These are phyloP conservation scores for Lipotes vexillifer DNA, from an alignment of 2,113 vertebrate genomes.

Conservation along the genomic window DNA sequence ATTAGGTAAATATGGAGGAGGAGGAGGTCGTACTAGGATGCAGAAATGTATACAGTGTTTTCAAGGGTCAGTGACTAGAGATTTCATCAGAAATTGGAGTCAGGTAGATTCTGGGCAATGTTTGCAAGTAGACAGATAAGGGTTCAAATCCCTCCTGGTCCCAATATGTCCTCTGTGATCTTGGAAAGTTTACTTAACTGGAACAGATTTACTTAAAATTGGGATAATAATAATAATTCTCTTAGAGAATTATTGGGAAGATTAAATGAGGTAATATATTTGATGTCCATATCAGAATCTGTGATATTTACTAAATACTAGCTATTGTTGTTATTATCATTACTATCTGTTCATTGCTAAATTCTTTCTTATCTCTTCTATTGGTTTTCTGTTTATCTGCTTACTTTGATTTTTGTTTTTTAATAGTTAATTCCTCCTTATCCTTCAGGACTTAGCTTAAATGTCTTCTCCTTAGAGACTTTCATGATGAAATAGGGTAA, in stretches of 20 bases:
- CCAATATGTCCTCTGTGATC: neutral
- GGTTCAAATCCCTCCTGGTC: neutral
- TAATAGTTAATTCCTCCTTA: neutral
- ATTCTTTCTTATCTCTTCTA: neutral
- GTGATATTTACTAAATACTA: neutral
- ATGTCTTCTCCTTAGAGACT: neutral
- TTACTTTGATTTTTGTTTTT: neutral
- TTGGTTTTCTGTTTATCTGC: neutral
- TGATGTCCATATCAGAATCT: neutral
- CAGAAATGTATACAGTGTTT: neutral
- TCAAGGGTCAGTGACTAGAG: neutral
- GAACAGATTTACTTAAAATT: neutral
- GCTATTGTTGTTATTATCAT: neutral
- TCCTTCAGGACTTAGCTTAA: neutral
- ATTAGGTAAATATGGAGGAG: neutral
- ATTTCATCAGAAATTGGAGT: neutral
- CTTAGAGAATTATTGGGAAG: neutral
- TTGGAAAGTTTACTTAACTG: neutral
- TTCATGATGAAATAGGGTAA: neutral
- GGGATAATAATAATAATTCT: neutral
- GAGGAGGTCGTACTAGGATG: neutral
- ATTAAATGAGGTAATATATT: neutral
- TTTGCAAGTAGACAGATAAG: neutral
- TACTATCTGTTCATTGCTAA: neutral
- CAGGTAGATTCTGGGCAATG: neutral